A percentile compares a stretch with the other conserved stretches of the same genome.
Conservation (phyloP, 2,888 invertebrate genomes). For the Schrankia costaestrigalis region DNA sequence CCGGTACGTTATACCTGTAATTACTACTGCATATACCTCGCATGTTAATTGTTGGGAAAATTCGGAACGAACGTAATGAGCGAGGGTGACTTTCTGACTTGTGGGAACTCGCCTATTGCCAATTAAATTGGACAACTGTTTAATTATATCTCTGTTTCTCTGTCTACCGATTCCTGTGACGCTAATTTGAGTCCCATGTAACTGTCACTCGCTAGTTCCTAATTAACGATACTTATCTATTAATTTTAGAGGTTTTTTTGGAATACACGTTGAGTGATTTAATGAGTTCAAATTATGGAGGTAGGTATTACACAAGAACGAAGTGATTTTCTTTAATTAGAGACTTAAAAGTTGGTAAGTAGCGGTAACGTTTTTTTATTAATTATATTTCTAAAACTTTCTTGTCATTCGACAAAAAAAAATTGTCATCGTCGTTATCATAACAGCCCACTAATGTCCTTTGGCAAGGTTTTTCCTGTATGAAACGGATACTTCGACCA, state of each 20-base stretch:
- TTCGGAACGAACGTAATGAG: constrained; percentile 52
- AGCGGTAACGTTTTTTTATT: no score
- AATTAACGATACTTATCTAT: constrained; percentile 58
- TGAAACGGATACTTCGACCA: no score
- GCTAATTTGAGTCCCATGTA: constrained; percentile 46
- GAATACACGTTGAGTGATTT: constrained; percentile 46
- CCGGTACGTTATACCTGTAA: constrained; percentile 55
- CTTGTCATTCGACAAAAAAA: no score
- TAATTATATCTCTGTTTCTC: constrained; percentile 55
- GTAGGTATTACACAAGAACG: constrained; percentile 30
- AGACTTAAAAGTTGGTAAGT: constrained; percentile 14
- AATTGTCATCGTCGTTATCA: no score
- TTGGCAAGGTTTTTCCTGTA: no score
- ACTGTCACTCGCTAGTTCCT: constrained; percentile 44
- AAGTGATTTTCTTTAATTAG: constrained; percentile 44
- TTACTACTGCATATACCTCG: constrained; percentile 48
- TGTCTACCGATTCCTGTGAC: constrained; percentile 43
- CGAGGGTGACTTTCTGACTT: constrained; percentile 71
- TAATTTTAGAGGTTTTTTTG: constrained; percentile 50
- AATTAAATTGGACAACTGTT: constrained; percentile 78
- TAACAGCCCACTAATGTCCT: no score
- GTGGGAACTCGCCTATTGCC: constrained; percentile 77
- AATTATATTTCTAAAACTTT: no score
- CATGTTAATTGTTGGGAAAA: constrained; percentile 74
- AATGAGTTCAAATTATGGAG: constrained; percentile 46